Evolutionary conservation across 2,113 vertebrate species (phyloP).

Genomic region (Mohoua ochrocephala): DNA sequence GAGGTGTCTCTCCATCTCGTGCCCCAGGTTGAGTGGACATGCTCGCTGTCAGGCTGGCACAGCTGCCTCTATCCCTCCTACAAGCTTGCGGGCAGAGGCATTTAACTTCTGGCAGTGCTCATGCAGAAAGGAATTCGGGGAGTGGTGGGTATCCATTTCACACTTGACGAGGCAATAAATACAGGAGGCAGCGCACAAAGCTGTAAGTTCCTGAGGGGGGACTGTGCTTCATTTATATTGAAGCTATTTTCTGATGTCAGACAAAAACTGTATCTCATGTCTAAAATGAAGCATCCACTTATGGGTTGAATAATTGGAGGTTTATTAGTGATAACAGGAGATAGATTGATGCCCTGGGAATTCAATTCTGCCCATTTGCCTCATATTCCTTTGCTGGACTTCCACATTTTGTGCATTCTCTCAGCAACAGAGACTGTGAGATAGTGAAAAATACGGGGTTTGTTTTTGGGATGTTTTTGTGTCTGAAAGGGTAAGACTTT

Average conservation of each 20-base stretch:
- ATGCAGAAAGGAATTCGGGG: constrained; percentile 6
- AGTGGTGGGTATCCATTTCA: background rate
- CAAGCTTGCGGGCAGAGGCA: background rate
- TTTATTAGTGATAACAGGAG: background rate
- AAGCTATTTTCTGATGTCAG: background rate
- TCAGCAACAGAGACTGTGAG: background rate
- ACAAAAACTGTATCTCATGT: background rate
- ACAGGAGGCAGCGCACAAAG: background rate
- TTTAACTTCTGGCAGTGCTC: background rate
- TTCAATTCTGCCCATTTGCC: background rate
- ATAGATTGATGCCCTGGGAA: background rate
- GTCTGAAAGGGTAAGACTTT: background rate
- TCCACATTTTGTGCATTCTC: background rate
- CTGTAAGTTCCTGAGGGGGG: background rate
- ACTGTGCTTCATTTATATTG: background rate
- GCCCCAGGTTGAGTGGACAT: background rate
- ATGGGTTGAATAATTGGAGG: background rate
- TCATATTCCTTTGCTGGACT: background rate
- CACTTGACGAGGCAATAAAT: background rate
- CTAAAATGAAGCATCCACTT: background rate
- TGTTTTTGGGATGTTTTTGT: background rate
- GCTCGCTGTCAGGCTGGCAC: background rate
- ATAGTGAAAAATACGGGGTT: background rate
- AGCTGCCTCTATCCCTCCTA: background rate
- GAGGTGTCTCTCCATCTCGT: background rate